These are phyloP conservation scores for Puntigrus tetrazona DNA, from an alignment of 2,113 vertebrate species.

Conservation along the genomic window DNA sequence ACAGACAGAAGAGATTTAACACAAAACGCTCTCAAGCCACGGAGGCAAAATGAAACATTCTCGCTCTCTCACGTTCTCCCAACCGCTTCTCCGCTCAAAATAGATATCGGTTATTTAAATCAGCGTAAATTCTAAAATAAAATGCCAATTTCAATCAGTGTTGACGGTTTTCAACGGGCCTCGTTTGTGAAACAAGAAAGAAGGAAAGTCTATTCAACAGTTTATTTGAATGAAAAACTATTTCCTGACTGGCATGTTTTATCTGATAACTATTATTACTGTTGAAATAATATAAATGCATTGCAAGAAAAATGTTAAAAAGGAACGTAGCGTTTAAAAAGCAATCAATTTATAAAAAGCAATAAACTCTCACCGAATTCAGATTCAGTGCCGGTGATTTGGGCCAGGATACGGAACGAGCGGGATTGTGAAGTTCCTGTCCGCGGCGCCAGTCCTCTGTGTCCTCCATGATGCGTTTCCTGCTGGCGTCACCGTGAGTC, in stretches of 20 bases:
- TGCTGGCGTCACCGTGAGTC: slow-evolving; percentile 89
- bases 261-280: not conserved
- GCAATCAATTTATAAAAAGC: not conserved
- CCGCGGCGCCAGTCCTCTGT: slow-evolving; percentile 94
- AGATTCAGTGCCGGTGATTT: slow-evolving; percentile 93
- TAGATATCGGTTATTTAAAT: too few species aligned
- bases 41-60: not conserved
- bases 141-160: not conserved
- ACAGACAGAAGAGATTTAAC: not conserved
- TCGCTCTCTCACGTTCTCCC: not conserved
- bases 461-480: slow-evolving; percentile 92
- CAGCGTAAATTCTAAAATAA: too few species aligned
- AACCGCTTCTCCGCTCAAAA: not conserved
- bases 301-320: not conserved
- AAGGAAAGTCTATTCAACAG: too few species aligned
- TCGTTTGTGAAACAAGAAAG: not conserved
- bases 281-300: not conserved
- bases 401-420: slow-evolving; percentile 95
- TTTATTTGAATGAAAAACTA: not conserved
- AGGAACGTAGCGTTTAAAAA: not conserved
- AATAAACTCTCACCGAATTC: not conserved
- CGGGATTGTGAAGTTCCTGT: slow-evolving; percentile 94
- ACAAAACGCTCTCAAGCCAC: not conserved
- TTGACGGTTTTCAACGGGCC: not conserved
- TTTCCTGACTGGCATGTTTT: not conserved